These are phyloP conservation scores for Spea hammondii DNA, from an alignment of 2,797 vertebrate species.

Conservation along the genomic window DNA sequence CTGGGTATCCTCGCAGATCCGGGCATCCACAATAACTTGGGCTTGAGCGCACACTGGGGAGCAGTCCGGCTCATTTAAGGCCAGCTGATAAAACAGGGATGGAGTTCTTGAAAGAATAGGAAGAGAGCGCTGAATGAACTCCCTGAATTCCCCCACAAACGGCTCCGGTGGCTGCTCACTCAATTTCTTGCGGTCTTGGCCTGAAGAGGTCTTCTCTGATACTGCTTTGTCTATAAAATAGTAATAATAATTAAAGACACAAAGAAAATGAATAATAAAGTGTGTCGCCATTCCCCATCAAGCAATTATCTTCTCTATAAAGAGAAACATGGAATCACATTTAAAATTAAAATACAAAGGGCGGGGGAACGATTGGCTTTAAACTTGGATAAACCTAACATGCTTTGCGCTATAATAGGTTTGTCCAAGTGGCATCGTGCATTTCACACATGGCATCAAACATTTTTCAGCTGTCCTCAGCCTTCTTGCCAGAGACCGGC, in stretches of 20 bases:
- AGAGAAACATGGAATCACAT: too few species aligned
- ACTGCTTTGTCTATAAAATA: neutral
- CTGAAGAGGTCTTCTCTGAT: neutral
- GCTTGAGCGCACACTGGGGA: slow-evolving; percentile 71
- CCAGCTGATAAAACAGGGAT: slow-evolving; percentile 77
- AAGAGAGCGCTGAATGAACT: slow-evolving; percentile 72
- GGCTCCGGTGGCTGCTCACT: neutral
- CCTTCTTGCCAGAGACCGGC: too few species aligned
- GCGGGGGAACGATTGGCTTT: too few species aligned
- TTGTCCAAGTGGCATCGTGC: too few species aligned
- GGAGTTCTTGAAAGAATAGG: slow-evolving; percentile 74
- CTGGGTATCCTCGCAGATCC: neutral
- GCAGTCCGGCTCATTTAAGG: slow-evolving; percentile 69
- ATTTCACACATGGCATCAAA: too few species aligned
- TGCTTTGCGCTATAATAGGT: too few species aligned
- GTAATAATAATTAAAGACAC: neutral
- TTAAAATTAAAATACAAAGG: too few species aligned
- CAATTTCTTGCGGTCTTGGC: neutral
- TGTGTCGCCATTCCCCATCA: too few species aligned
- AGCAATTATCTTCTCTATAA: too few species aligned
- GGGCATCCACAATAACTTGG: slow-evolving; percentile 55
- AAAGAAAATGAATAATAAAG: neutral
- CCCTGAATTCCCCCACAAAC: slow-evolving; percentile 58
- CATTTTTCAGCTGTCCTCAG: too few species aligned
- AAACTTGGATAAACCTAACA: too few species aligned